Conservation (phyloP, 2,797 vertebrate genomes). For the Helicolenus hilgendorfi region DNA sequence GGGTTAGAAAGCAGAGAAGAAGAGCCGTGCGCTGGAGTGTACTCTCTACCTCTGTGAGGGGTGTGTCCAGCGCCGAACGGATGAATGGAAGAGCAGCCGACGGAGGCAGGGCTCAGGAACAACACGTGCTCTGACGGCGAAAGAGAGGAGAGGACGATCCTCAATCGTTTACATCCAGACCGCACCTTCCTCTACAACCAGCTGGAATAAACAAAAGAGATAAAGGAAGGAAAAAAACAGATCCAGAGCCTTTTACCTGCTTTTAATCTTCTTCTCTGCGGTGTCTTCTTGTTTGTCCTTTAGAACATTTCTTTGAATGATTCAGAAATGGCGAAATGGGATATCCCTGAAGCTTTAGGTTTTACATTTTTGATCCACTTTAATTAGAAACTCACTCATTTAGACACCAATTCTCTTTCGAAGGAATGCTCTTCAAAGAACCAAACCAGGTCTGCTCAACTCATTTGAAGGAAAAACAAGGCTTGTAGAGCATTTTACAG, state of each 20-base stretch:
- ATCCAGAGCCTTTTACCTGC: too few species aligned
- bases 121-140: slow-evolving; percentile 42
- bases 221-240: not conserved
- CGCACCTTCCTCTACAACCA: slow-evolving; percentile 6
- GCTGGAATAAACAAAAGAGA: not conserved
- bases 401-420: not conserved
- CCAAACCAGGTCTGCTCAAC: not conserved
- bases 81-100: slow-evolving; percentile 54
- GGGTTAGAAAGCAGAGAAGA: not conserved
- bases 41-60: slow-evolving; percentile 18
- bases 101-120: slow-evolving; percentile 10
- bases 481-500: not conserved
- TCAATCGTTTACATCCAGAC: not conserved
- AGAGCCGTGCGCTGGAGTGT: not conserved
- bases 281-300: not conserved
- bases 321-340: not conserved
- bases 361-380: not conserved
- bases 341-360: not conserved
- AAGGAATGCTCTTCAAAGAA: not conserved
- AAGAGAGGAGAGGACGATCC: not conserved
- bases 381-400: not conserved
- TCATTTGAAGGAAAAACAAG: not conserved
- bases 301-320: not conserved
- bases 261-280: fast-evolving
- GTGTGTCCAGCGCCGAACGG: slow-evolving; percentile 41